Evolutionary conservation across 2,888 invertebrate genomes (phyloP).

Genomic region (Amaurobius ferox): DNA sequence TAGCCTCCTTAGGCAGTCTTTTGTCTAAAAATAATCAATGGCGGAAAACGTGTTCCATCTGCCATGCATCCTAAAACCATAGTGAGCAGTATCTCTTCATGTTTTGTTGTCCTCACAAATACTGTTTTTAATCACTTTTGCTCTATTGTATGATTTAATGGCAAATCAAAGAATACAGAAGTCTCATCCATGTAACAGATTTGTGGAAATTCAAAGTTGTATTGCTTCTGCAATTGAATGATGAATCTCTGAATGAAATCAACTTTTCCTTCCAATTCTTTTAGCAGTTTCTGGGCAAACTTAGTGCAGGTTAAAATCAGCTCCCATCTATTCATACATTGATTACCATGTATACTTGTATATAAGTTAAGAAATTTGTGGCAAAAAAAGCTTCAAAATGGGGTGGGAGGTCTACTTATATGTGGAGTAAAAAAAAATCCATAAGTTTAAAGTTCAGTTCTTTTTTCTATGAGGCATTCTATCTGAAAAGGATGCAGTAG

Average conservation of each 20-base stretch:
- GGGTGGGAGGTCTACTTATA: no score
- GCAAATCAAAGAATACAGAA: neutral
- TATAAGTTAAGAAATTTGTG: no score
- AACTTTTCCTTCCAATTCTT: neutral
- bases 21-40: neutral
- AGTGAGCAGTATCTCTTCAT: neutral
- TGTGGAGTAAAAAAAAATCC: no score
- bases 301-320: neutral
- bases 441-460: no score
- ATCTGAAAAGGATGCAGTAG: no score
- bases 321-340: no score
- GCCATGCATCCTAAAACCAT: conserved; percentile 8
- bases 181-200: neutral
- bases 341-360: no score
- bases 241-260: neutral
- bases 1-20: conserved; percentile 8
- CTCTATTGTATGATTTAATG: neutral
- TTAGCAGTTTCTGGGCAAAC: conserved; percentile 4
- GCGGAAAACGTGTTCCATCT: neutral
- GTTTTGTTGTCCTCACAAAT: neutral
- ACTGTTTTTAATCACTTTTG: neutral
- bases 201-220: no score
- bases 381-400: no score
- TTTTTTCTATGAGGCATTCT: no score
- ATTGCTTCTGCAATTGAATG: neutral